These are phyloP conservation scores for Lipotes vexillifer DNA, from an alignment of 2,113 vertebrate species.

Conservation along the genomic window DNA sequence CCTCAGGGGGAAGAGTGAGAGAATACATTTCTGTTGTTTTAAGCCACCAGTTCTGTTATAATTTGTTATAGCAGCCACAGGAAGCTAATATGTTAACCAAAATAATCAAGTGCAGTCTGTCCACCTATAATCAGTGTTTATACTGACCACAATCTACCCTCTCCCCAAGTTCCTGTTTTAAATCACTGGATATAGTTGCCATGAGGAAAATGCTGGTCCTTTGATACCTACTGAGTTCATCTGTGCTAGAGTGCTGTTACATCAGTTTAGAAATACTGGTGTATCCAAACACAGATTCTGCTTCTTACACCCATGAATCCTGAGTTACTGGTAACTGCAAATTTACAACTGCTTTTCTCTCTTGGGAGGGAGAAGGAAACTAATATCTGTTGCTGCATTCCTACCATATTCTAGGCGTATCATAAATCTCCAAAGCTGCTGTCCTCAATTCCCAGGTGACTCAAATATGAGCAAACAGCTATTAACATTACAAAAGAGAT, in stretches of 20 bases:
- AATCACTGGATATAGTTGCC: background rate
- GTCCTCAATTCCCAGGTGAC: background rate
- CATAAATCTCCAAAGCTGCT: background rate
- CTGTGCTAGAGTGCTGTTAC: background rate
- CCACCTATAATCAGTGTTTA: background rate
- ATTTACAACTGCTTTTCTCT: background rate
- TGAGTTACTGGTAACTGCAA: background rate
- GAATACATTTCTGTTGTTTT: background rate
- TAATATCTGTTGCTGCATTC: background rate
- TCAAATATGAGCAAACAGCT: background rate
- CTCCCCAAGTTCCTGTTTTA: background rate
- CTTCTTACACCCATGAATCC: background rate
- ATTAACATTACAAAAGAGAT: background rate
- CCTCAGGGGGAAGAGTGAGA: background rate
- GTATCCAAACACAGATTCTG: background rate
- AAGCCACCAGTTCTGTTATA: background rate
- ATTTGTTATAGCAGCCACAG: background rate
- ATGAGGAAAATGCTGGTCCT: background rate
- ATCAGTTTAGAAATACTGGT: background rate
- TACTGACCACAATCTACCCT: background rate
- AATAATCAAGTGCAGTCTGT: background rate
- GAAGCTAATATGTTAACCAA: background rate
- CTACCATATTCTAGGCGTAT: background rate
- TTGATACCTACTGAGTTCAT: background rate
- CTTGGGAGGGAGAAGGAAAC: background rate